phyloP scores from a whole-genome alignment of 1,140 invertebrate genomes.

The Drosophila rhopaloa region DNA sequence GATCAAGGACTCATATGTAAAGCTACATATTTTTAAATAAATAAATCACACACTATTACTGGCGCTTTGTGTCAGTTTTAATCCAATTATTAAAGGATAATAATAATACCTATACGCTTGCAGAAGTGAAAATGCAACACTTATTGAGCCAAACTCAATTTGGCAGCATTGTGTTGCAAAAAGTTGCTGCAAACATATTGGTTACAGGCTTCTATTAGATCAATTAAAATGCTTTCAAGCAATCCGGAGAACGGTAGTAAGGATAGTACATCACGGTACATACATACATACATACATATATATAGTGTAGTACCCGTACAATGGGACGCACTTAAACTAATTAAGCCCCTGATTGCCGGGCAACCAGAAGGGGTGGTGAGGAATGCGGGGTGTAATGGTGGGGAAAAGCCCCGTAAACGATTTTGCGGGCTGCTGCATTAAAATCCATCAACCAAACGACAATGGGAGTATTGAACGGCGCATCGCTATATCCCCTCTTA shows the following conservation, averaged over 20 bases:
- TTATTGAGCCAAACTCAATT: constrained; percentile 26
- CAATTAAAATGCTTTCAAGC: constrained; percentile 41
- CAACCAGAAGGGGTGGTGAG: constrained; percentile 19
- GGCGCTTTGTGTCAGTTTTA: neutral
- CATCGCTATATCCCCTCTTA: constrained; percentile 5
- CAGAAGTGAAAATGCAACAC: neutral
- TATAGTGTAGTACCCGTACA: constrained; percentile 14
- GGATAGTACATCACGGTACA: neutral
- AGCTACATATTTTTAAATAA: too few species aligned
- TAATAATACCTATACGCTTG: neutral
- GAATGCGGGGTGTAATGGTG: constrained; percentile 24
- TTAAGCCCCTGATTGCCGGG: constrained; percentile 40
- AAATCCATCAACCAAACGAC: constrained; percentile 36
- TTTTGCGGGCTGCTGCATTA: constrained; percentile 42
- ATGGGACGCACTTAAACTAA: constrained; percentile 43
- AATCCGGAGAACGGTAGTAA: constrained; percentile 2
- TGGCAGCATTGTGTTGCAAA: constrained; percentile 2
- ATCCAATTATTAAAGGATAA: neutral
- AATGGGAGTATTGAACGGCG: constrained; percentile 15
- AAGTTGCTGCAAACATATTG: constrained; percentile 22
- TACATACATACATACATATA: neutral
- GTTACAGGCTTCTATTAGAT: constrained; percentile 31
- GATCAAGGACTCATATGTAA: too few species aligned
- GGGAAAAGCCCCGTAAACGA: constrained; percentile 21
- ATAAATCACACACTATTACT: neutral